Percentiles rank a stretch among this genome's conserved stretches.
Conservation (phyloP, 2,113 vertebrate genomes). For the Indicator maculatus region DNA sequence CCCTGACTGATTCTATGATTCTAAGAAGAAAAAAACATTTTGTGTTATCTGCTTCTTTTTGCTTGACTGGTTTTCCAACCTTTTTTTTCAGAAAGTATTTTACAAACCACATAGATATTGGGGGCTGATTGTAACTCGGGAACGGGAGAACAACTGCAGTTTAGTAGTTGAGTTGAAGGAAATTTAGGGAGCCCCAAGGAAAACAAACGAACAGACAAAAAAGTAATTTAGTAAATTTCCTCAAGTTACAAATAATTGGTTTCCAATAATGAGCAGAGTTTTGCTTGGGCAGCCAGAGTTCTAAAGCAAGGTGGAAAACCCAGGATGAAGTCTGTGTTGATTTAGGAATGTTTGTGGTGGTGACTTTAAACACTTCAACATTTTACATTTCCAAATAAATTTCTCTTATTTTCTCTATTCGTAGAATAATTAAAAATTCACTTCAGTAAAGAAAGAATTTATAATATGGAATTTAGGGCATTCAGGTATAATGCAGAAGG, state of each 20-base stretch:
- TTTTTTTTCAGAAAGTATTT: neutral
- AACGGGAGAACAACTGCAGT: neutral
- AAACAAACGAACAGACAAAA: neutral
- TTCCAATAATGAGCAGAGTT: neutral
- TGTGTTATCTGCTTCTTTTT: neutral
- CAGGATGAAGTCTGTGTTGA: neutral
- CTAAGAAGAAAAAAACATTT: neutral
- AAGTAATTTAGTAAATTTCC: neutral
- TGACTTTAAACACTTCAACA: neutral
- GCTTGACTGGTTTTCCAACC: neutral
- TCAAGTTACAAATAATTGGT: neutral
- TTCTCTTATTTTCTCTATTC: neutral
- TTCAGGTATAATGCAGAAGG: neutral
- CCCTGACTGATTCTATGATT: too few relatives aligned
- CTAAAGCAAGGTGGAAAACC: neutral
- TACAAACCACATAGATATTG: neutral
- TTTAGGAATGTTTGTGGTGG: neutral
- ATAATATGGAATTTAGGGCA: neutral
- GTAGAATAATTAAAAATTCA: slow-evolving; percentile 20
- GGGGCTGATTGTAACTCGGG: neutral
- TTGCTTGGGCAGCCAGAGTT: neutral
- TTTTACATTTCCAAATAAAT: neutral
- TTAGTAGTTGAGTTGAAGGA: neutral
- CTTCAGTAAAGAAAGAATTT: neutral
- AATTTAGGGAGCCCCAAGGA: neutral